Evolutionary conservation across 2,888 invertebrate genomes (phyloP).

Genomic region (Lepidocyrtoides sp.): DNA sequence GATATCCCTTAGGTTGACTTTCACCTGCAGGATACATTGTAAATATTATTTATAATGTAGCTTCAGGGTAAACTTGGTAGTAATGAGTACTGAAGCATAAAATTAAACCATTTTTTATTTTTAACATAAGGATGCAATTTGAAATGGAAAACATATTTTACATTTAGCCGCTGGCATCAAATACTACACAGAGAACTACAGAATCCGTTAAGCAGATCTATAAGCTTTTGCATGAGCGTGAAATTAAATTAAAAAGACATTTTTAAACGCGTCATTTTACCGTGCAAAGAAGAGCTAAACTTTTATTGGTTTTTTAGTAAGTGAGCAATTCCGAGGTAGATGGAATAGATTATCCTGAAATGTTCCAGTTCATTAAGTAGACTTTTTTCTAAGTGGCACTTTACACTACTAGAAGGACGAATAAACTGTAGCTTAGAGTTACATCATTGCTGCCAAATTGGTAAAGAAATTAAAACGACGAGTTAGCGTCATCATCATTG

Average conservation of each 20-base stretch:
- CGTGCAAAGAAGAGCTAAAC: not conserved
- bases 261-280: not conserved
- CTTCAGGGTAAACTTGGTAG: too few relatives aligned
- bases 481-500: not conserved
- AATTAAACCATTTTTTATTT: too few relatives aligned
- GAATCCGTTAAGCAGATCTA: too few relatives aligned
- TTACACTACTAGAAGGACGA: not conserved
- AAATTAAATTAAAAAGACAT: not conserved
- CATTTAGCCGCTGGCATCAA: too few relatives aligned
- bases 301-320: not conserved
- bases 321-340: not conserved
- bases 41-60: too few relatives aligned
- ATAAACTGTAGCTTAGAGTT: not conserved
- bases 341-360: not conserved
- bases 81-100: too few relatives aligned
- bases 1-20: too few relatives aligned
- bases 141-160: too few relatives aligned
- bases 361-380: not conserved
- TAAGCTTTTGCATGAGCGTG: not conserved
- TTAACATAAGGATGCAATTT: too few relatives aligned
- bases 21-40: too few relatives aligned
- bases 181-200: too few relatives aligned
- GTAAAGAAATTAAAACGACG: slow-evolving; percentile 33
- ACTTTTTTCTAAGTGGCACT: not conserved
- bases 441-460: not conserved